Evolutionary conservation across 1,140 invertebrate genomes (phyloP), one percentile per base, ranked within the genome.

Genomic region (Brachionus plicatilis): DNA sequence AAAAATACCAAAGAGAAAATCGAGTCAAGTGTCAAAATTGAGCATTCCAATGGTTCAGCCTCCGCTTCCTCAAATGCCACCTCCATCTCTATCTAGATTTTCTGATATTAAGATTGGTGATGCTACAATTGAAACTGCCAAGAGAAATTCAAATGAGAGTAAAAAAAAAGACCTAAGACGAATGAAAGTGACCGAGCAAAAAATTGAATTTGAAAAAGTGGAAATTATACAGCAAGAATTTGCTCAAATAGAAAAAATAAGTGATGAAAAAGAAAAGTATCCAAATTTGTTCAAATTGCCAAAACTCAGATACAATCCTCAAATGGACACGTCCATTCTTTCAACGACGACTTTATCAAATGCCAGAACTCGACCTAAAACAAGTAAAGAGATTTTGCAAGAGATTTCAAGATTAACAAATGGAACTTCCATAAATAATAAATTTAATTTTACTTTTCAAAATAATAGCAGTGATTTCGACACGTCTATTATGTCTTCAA

Each of bases 361-460:
- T 68, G 7, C 27, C 4, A 60, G 41, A 82, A 82, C 79, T 33
- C 56, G 60, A 47, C 79, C 79, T 17, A 82, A 82, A 65, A 82
- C 79, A 29, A 82, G 79, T 27, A 82, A 82, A 37, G 79, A 82
- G 37, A 82, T 82, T 37, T 68, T 82, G 33, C 79, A 82, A 29
- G 79, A 82, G 60, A 82, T 82, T 41, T 82, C 79, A 9, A 29
- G 79, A 65, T 27, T 82, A 6, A 82, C 79, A n/a, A 82, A 82
- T 68, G 79, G 79, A n/a, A 82, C 79, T 24, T 37, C 79, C 20
- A 29, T 47, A 17, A 60, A 29, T n/a, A 65, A 41, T 65, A 45
- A 37, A 37, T 43, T 65, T n/a, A 82, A 43, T 41, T 65, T 56
- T 47, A 60, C 37, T 20, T 65, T 68, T 76, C 72, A 76, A 50